Conservation (phyloP, 2,888 invertebrate species). For the Cotesia congregata region DNA sequence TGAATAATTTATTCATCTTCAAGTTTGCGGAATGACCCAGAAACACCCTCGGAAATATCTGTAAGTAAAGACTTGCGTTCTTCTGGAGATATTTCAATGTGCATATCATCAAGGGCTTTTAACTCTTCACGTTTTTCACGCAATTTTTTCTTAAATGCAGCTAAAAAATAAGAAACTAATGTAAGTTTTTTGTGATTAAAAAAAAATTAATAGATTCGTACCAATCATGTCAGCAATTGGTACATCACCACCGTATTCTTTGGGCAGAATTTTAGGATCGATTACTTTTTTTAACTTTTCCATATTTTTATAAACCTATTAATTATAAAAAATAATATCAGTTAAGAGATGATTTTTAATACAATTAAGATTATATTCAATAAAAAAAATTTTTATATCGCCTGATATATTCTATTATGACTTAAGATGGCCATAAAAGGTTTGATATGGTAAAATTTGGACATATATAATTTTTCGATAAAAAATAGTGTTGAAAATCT, state of each 20-base stretch:
- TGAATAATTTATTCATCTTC: slow-evolving; percentile 78
- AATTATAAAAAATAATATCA: too few species aligned
- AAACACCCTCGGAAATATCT: slow-evolving; percentile 80
- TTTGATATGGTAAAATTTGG: too few species aligned
- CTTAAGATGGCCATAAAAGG: too few species aligned
- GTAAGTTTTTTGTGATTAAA: slow-evolving; percentile 7
- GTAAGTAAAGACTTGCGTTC: slow-evolving; percentile 71
- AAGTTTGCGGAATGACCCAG: slow-evolving; percentile 87
- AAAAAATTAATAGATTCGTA: slow-evolving; percentile 52
- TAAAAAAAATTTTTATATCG: too few species aligned
- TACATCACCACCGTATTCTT: slow-evolving; percentile 90
- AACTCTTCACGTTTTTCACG: slow-evolving; percentile 77
- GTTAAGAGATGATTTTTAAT: too few species aligned
- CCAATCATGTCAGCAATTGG: slow-evolving; percentile 87
- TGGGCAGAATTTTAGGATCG: slow-evolving; percentile 83
- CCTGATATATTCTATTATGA: too few species aligned
- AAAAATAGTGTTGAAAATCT: too few species aligned
- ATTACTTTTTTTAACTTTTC: slow-evolving; percentile 82
- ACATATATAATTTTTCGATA: too few species aligned
- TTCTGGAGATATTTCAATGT: slow-evolving; percentile 76
- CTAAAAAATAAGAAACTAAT: slow-evolving; percentile 46
- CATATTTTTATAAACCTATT: slow-evolving; percentile 56
- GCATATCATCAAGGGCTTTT: slow-evolving; percentile 82
- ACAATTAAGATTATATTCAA: slow-evolving; percentile 70
- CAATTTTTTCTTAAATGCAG: slow-evolving; percentile 76